phyloP scores from a whole-genome alignment of 2,797 vertebrate species.

The Gambusia yucatana region DNA sequence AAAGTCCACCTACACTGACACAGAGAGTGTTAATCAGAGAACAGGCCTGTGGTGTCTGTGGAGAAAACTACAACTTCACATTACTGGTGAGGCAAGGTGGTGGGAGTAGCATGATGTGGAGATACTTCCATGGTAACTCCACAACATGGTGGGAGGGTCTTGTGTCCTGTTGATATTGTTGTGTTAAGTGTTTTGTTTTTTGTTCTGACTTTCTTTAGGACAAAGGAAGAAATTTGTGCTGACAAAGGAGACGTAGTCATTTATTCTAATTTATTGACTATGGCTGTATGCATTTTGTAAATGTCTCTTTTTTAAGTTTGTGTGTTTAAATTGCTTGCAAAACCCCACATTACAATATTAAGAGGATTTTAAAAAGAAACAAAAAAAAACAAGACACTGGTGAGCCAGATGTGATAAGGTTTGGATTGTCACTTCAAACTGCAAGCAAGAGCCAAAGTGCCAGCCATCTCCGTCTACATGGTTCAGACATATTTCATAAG shows the following conservation, averaged over 20 bases:
- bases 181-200: too few species aligned
- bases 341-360: not conserved
- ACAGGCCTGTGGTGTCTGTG: not conserved
- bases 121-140: too few species aligned
- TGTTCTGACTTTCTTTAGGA: too few species aligned
- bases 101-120: too few species aligned
- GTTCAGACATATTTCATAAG: not conserved
- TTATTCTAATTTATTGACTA: not conserved
- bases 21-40: not conserved
- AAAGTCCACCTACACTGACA: not conserved
- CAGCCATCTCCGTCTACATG: not conserved
- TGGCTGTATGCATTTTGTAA: not conserved
- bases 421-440: not conserved
- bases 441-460: not conserved
- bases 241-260: not conserved
- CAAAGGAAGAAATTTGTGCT: too few species aligned
- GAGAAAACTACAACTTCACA: not conserved
- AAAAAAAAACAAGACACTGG: not conserved
- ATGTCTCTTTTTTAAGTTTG: not conserved
- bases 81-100: too few species aligned
- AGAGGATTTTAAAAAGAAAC: not conserved
- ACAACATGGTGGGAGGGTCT: too few species aligned
- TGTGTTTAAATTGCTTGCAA: slow-evolving; percentile 16
- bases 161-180: too few species aligned
- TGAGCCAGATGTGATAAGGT: not conserved